Base-by-base conservation (phyloP, 2,113 vertebrate species). In the Stegastes partitus region DNA sequence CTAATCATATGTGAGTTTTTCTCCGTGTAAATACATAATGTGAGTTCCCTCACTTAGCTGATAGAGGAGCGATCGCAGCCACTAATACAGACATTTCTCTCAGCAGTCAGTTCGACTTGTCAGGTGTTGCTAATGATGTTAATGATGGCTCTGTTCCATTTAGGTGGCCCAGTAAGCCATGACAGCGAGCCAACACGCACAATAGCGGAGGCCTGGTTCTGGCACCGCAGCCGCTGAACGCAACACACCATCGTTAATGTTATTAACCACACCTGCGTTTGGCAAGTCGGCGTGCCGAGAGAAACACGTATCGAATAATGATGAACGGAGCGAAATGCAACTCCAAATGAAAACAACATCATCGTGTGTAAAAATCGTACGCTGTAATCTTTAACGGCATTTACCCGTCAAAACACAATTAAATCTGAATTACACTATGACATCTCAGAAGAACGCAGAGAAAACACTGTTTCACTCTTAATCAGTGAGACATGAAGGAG, bases 91-190 rank as follows among this genome's bases (percentile, higher is more conserved):
- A 84, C 79, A 77, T 87, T 84, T 86, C 66, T 86, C 78, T 80
- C 51, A 79, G 86, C 67, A 45, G 73, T 78, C 50, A 78, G 62
- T 87, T 53, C 67, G 58, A 82, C 61, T 87, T 87, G 79, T 87
- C 86, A 86, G 84, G 82, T 90, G 73, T 82, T 87, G 87, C 84
- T 79, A 84, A 87, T 77, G 70, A 80, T 74, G 74, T 88, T 80
- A 84, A 79, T 51, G 82, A 76, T 83, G 87, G 83, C 81, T 65
- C 69, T 44, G 31, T 49, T 84, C 81, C 74, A 78, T 88, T 88
- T 76, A 81, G 79, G 78, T 86, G 78, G 70, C 76, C 79, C 67
- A 77, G 81, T 76, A 74, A 87, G 69, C 72, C 54, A 37, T 75
- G 70, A 81, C 68, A 66, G 61, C 69, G 81, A 81, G 85, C 85